phyloP scores from a whole-genome alignment of 2,113 vertebrate species.

The Orientallactaga bullata region DNA sequence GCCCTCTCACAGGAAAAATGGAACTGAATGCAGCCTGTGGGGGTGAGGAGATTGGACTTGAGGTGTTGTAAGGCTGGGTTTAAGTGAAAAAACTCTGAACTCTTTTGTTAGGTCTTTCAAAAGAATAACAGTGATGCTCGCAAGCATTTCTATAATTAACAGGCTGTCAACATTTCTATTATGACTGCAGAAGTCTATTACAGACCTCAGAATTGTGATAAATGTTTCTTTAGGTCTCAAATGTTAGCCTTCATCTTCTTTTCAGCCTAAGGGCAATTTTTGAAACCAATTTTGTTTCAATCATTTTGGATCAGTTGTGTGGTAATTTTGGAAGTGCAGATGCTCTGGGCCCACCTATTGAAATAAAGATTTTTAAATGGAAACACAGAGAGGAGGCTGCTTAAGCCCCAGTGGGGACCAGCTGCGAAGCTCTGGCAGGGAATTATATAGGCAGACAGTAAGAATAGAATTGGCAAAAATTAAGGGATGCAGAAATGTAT shows the following conservation, averaged over 20 bases:
- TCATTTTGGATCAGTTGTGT: conserved; percentile 85
- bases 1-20: conserved; percentile 55
- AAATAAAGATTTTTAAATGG: conserved; percentile 86
- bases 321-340: conserved; percentile 83
- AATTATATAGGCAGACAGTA: conserved; percentile 74
- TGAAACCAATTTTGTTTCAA: conserved; percentile 85
- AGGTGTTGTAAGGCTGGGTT: conserved; percentile 68
- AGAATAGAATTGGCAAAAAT: conserved; percentile 67
- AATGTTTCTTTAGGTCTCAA: conserved; percentile 84
- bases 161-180: conserved; percentile 83
- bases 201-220: conserved; percentile 79
- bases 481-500: conserved; percentile 50
- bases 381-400: conserved; percentile 82
- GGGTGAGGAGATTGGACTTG: conserved; percentile 65
- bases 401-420: conserved; percentile 80
- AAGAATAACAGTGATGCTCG: conserved; percentile 77
- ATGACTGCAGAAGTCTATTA: conserved; percentile 80
- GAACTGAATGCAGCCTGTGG: conserved; percentile 57
- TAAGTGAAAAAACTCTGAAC: conserved; percentile 65
- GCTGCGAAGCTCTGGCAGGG: conserved; percentile 79
- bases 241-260: conserved; percentile 83
- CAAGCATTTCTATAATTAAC: conserved; percentile 81
- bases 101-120: conserved; percentile 80
- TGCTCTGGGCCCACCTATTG: conserved; percentile 83
- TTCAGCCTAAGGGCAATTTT: conserved; percentile 83